phyloP scores from a whole-genome alignment of 2,797 vertebrate species.

The Cuniculus paca region DNA sequence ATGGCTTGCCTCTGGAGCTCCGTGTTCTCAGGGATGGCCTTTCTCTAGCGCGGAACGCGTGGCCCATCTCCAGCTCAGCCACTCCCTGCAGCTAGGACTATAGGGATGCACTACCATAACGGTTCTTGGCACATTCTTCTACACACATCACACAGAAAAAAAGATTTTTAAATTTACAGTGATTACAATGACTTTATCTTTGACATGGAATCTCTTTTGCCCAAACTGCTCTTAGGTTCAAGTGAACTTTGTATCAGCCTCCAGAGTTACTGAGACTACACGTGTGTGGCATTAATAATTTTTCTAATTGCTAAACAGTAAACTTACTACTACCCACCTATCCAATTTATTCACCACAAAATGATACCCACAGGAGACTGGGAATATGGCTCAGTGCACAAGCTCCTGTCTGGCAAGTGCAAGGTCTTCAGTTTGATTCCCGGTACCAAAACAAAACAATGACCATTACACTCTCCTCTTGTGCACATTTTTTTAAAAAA shows the following conservation, averaged over 20 bases:
- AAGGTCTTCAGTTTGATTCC: too few relatives aligned
- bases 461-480: conserved; percentile 14
- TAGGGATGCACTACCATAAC: not conserved
- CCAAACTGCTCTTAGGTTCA: not conserved
- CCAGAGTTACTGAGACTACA: not conserved
- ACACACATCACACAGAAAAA: conserved; percentile 24
- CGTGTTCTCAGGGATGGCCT: too few relatives aligned
- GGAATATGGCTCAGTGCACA: too few relatives aligned
- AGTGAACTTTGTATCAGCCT: not conserved
- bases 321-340: conserved; percentile 13
- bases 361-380: not conserved
- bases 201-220: not conserved
- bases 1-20: too few relatives aligned
- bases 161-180: conserved; percentile 1
- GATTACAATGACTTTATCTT: conserved; percentile 13
- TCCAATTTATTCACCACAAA: conserved; percentile 43
- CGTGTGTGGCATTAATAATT: not conserved
- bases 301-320: conserved; percentile 7
- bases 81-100: not conserved
- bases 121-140: conserved; percentile 46
- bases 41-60: too few relatives aligned
- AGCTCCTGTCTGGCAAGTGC: too few relatives aligned
- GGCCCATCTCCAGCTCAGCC: too few relatives aligned
- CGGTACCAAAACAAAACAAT: not conserved
- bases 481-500: not conserved